Conservation (phyloP, 2,113 vertebrate species). For the Nesoenas mayeri region DNA sequence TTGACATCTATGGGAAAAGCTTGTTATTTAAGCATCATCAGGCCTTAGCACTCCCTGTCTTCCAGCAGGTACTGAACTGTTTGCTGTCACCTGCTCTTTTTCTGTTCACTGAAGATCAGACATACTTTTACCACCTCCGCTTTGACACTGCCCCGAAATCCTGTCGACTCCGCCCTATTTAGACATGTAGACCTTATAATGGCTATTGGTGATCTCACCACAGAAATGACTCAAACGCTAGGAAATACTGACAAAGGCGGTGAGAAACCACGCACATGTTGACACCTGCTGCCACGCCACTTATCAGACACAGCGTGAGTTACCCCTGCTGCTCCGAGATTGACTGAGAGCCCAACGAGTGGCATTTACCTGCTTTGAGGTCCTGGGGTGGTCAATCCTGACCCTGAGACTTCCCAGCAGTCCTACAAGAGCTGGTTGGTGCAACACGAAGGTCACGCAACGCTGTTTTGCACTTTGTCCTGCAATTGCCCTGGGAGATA, state of each 20-base stretch:
- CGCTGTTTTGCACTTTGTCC: background rate
- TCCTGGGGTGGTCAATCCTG: background rate
- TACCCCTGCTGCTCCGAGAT: background rate
- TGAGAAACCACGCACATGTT: rapidly evolving
- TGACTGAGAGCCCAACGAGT: rapidly evolving
- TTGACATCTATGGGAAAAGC: background rate
- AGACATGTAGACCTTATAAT: background rate
- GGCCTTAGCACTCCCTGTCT: background rate
- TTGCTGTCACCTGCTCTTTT: conserved; percentile 19
- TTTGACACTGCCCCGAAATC: background rate
- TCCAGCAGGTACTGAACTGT: background rate
- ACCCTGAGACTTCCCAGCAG: background rate
- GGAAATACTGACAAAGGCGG: background rate
- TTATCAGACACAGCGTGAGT: background rate
- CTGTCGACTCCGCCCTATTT: background rate
- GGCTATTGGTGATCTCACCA: background rate
- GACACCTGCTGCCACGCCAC: background rate
- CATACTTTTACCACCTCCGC: background rate
- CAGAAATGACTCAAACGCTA: background rate
- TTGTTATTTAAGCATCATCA: background rate
- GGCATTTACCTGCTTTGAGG: background rate
- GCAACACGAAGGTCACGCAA: rapidly evolving
- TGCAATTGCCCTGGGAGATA: background rate
- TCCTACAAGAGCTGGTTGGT: background rate
- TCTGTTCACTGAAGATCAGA: conserved; percentile 6